These are phyloP conservation scores for Melanotaenia boesemani DNA, from an alignment of 2,797 vertebrate species.

Conservation along the genomic window DNA sequence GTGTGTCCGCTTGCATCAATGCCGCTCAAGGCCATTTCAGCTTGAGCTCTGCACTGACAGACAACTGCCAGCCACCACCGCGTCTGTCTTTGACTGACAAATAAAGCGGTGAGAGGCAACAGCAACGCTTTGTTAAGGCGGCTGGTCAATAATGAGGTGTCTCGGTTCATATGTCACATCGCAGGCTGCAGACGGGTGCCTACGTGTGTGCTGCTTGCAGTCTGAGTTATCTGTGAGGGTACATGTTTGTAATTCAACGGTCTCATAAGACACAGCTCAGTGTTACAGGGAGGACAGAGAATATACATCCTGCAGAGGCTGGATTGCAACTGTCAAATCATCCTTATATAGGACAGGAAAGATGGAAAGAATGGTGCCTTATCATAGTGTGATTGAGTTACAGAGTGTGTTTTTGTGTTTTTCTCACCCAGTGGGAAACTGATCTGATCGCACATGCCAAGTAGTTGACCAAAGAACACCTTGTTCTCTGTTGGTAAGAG, in stretches of 20 bases:
- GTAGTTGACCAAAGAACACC: slow-evolving; percentile 93
- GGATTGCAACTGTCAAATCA: slow-evolving; percentile 34
- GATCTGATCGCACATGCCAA: slow-evolving; percentile 98
- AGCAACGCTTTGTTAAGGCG: slow-evolving; percentile 54
- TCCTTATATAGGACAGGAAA: slow-evolving; percentile 21
- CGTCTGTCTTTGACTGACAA: slow-evolving; percentile 63
- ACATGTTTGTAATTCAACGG: not conserved
- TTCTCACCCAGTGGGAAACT: slow-evolving; percentile 92
- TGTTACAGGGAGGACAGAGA: not conserved
- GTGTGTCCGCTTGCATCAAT: slow-evolving; percentile 40
- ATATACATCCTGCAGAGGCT: slow-evolving; percentile 23
- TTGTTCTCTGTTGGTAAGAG: slow-evolving; percentile 87
- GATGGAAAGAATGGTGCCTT: not conserved
- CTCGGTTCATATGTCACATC: slow-evolving; percentile 57
- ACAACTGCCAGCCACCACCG: slow-evolving; percentile 37
- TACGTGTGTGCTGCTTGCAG: slow-evolving; percentile 3
- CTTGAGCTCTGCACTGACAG: slow-evolving; percentile 50
- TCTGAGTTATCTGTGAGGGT: not conserved
- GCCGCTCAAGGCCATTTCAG: slow-evolving; percentile 32
- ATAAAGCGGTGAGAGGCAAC: slow-evolving; percentile 56
- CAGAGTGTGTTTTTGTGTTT: slow-evolving; percentile 21
- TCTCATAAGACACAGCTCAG: slow-evolving; percentile 14
- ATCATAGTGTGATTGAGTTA: slow-evolving; percentile 17
- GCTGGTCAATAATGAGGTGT: slow-evolving; percentile 63
- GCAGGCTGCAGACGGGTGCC: slow-evolving; percentile 26